Percentiles rank a stretch among this genome's conserved stretches.
Evolutionary conservation across 2,113 vertebrate species (phyloP).

Genomic region (Elephantulus edwardii): DNA sequence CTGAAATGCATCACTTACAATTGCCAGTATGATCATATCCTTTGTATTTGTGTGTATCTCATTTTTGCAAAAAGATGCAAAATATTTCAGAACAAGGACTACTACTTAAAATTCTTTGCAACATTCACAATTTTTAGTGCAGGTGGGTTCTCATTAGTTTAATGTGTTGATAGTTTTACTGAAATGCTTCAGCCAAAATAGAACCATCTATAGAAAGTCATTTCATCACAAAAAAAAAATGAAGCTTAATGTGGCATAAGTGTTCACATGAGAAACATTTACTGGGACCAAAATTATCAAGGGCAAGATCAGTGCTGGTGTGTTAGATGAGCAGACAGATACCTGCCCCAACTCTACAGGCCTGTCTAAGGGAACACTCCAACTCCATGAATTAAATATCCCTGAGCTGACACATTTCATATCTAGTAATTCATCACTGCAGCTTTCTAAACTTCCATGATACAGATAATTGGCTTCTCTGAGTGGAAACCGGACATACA

Average conservation of each 20-base stretch:
- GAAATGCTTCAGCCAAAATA: background rate
- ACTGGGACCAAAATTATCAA: background rate
- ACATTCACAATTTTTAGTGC: background rate
- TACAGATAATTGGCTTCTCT: background rate
- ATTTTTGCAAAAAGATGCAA: background rate
- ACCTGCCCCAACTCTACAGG: background rate
- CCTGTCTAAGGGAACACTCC: background rate
- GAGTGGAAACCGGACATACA: background rate
- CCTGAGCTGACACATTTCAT: background rate
- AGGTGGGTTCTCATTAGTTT: background rate
- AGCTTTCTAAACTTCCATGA: background rate
- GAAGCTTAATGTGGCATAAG: background rate
- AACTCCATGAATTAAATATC: background rate
- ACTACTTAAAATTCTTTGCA: conserved; percentile 5
- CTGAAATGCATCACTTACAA: background rate
- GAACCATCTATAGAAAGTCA: background rate
- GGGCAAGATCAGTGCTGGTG: background rate
- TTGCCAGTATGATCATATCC: background rate
- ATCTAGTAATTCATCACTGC: background rate
- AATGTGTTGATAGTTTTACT: conserved; percentile 10
- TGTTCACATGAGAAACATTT: background rate
- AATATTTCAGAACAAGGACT: background rate
- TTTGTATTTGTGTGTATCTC: background rate
- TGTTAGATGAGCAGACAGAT: background rate
- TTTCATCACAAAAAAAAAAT: background rate